Conservation (phyloP, 2,888 invertebrate species). For the Amiota minor region DNA sequence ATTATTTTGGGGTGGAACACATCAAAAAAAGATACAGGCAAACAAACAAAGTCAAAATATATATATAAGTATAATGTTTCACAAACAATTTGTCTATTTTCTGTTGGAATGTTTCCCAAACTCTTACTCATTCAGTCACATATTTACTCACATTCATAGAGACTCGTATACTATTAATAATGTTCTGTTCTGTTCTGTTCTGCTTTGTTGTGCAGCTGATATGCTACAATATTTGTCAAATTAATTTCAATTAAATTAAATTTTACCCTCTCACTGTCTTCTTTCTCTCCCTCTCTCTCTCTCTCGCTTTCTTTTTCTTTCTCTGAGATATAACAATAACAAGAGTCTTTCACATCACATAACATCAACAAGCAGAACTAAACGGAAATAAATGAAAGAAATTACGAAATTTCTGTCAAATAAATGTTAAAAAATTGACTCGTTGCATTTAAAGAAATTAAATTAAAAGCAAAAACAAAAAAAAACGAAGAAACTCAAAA, state of each 20-base stretch:
- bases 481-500: too few relatives aligned
- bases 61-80: constrained; percentile 65
- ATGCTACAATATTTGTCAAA: constrained; percentile 53
- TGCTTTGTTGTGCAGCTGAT: too few relatives aligned
- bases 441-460: constrained; percentile 51
- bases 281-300: too few relatives aligned
- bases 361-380: not conserved
- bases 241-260: constrained; percentile 69
- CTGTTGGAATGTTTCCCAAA: constrained; percentile 28
- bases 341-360: too few relatives aligned
- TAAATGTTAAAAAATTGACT: constrained; percentile 69
- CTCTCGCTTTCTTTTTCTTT: too few relatives aligned
- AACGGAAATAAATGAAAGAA: not conserved
- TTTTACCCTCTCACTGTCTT: constrained; percentile 17
- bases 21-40: not conserved
- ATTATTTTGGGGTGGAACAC: constrained; percentile 11
- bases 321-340: too few relatives aligned
- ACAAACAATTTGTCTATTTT: constrained; percentile 59
- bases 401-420: constrained; percentile 62
- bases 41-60: constrained; percentile 51
- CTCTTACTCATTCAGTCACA: constrained; percentile 32
- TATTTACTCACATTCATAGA: constrained; percentile 31
- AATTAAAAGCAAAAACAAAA: not conserved
- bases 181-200: constrained; percentile 34
- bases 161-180: constrained; percentile 60